Evolutionary conservation across 2,797 vertebrate species (phyloP).

Genomic region (Danio aesculapii): DNA sequence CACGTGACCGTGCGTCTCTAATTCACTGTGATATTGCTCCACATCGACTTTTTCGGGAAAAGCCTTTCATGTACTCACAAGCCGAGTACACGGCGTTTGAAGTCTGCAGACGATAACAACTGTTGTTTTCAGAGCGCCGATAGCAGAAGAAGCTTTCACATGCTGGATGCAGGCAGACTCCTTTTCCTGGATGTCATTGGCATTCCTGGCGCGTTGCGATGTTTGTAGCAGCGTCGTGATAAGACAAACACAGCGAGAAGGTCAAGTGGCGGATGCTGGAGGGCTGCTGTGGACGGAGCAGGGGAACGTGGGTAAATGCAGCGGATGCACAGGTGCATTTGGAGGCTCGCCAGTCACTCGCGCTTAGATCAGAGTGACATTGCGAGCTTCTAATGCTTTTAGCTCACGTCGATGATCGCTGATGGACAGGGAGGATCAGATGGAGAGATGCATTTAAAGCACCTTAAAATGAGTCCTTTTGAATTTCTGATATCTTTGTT

Average conservation of each 20-base stretch:
- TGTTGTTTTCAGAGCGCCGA: conserved; percentile 22
- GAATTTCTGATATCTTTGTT: not conserved
- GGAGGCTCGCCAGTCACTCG: conserved; percentile 45
- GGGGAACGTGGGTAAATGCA: not conserved
- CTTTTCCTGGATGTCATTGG: conserved; percentile 30
- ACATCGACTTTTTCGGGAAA: not conserved
- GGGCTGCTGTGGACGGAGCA: conserved; percentile 3
- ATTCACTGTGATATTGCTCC: not conserved
- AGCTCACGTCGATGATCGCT: conserved; percentile 15
- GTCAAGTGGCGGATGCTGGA: conserved; percentile 45
- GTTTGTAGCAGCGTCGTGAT: conserved; percentile 43
- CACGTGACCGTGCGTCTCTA: not conserved
- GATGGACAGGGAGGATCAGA: conserved; percentile 24
- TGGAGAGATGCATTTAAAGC: not conserved
- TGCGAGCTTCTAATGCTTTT: conserved; percentile 49
- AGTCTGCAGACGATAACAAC: not conserved
- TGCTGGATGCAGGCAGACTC: not conserved
- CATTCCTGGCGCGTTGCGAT: conserved; percentile 45
- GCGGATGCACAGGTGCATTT: conserved; percentile 36
- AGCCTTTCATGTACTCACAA: not conserved
- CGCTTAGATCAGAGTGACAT: conserved; percentile 24
- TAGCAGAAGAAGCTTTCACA: conserved; percentile 30
- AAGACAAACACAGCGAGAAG: conserved; percentile 57
- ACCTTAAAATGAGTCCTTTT: not conserved
- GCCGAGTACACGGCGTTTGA: not conserved